Evolutionary conservation across 2,888 invertebrate genomes (phyloP), one percentile per base, ranked within the genome.

Genomic region (Lasioglossum calceatum): DNA sequence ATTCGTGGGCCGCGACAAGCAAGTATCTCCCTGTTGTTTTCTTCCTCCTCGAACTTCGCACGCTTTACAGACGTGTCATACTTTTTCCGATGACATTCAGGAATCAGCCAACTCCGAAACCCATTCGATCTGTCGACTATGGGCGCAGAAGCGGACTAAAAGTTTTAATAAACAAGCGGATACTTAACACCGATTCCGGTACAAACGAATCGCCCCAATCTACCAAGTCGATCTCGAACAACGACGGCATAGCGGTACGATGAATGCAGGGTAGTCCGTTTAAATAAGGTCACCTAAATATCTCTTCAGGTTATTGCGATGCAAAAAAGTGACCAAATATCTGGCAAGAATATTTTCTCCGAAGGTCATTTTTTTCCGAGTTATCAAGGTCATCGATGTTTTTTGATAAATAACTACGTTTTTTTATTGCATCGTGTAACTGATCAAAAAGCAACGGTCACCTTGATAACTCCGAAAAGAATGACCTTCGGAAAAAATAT

Each of bases 141-240:
- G 91, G 91, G 0, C 44, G 74, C 14, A 64, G 71, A 10, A 81
- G 88, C 14, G 92, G 92, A 14, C 74, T 92, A 32, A 85, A 70
- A 4, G 10, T 91, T 10, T 14, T 89, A 10, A 58, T 92, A 23
- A 81, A 82, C 0, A 71, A 75, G 1, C 74, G 88, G 5, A 44
- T 85, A 14, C 79, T 92, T 8, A 54, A 8, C 2, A 23, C 2
- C 8, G 1, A 19, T 4, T 7, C 42, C 14, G 67, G 61, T 7
- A 7, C 73, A 19, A 27, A 7, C 0, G 8, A 19, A 1, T 19
- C 19, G 36, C 10, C 4, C 8, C 4, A 1, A 19, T 67, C 19
- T 2, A 0, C 10, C 82, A 61, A 58, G 75, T 70, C 70, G 27
- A 2, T 58, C 19, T 64, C 86, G 27, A 87, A 88, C 42, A 88